A percentile compares a stretch with the other conserved stretches of the same genome.
Conservation (phyloP, 2,888 invertebrate genomes). For the Galerucella nymphaeae region DNA sequence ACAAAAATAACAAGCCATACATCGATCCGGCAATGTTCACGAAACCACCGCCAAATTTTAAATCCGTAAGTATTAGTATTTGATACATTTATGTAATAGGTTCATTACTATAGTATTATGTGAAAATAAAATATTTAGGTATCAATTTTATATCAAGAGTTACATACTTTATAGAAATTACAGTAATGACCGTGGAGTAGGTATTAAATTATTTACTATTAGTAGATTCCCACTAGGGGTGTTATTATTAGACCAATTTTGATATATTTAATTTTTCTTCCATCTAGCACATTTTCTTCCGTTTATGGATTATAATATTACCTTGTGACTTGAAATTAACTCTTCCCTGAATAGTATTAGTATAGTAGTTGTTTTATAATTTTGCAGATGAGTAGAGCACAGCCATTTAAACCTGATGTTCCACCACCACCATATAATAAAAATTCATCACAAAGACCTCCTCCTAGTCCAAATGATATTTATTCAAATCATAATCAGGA, state of each 20-base stretch:
- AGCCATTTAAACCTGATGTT: constrained; percentile 4
- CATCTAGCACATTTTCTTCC: too few species aligned
- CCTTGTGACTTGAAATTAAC: too few species aligned
- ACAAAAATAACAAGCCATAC: not conserved
- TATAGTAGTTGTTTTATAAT: too few species aligned
- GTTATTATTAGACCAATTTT: too few species aligned
- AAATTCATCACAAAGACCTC: not conserved
- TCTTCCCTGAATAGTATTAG: too few species aligned
- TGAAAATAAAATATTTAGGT: not conserved
- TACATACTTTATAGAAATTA: not conserved
- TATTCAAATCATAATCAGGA: not conserved
- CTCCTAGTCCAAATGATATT: not conserved
- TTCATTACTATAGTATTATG: too few species aligned
- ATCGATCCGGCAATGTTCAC: constrained; percentile 12
- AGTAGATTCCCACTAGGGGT: too few species aligned
- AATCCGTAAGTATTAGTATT: not conserved
- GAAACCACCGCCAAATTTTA: constrained; percentile 10
- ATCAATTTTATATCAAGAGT: not conserved
- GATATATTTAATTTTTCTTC: too few species aligned
- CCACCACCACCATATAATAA: constrained; percentile 1
- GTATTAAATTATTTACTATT: too few species aligned
- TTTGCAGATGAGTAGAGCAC: not conserved
- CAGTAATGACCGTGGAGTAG: not conserved
- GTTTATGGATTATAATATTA: too few species aligned
- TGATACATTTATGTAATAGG: too few species aligned